Base-by-base conservation (phyloP, 2,113 vertebrate genomes). In the Onychostoma macrolepis region DNA sequence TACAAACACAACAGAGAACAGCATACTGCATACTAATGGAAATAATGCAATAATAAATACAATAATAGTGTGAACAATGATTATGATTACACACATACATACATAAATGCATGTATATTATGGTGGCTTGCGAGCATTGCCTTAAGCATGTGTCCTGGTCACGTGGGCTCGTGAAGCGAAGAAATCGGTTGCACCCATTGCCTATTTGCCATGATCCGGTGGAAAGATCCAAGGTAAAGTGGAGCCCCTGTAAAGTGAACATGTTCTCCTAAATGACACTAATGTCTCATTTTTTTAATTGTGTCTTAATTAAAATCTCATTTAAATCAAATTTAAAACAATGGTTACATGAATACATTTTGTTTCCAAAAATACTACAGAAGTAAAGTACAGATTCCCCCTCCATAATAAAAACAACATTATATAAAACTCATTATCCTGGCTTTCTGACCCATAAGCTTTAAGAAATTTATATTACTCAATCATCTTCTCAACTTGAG, bases 1-100 rank as follows among this genome's bases (percentile, higher is more conserved):
- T 72, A n/a, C 69, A 72, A 24, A 72, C 69, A 71, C 67, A 71
- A 71, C 17, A 71, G 67, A 71, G 30, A 33, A 36, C 67, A 19
- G 67, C 30, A 38, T 24, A 36, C 30, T 36, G 67, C 4, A 41
- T 24, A 72, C 69, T n/a, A 72, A 72, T 72, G 69, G 36, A 41
- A 41, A n/a, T 12, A 41, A 12, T 41, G 21, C 69, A 72, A 72
- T 72, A 12, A 24, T 72, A 38, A 11, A 24, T 72, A 38, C 33
- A 48, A 41, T 75, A 75, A 45, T 0, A 76, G 74, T 13, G 74
- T 13, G 41, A 19, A 48, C 74, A 76, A 48, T 76, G 74, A 48
- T 28, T 28, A 48, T 19, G 13, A 28, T 26, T 17, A 48, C 41
- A 76, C 74, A 28, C 74, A 76, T 48, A 76, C 6, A 76, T 76